Evolutionary conservation across 2,113 vertebrate genomes (phyloP).

Genomic region (Phaethon lepturus): DNA sequence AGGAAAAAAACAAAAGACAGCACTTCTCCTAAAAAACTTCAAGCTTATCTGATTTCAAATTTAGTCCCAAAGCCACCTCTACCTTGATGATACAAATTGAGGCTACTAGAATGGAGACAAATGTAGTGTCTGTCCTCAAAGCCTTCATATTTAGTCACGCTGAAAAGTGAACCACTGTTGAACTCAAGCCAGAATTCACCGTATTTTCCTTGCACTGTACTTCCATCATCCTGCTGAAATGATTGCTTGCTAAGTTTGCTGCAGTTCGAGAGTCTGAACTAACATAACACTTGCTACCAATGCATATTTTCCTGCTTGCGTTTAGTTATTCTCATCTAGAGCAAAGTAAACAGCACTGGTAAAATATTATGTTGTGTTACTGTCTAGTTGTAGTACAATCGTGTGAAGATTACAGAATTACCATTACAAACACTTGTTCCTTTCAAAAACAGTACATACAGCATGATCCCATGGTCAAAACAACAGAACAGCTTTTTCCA

Average conservation of each 20-base stretch:
- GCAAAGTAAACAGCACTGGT: neutral
- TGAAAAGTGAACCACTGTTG: slow-evolving; percentile 87
- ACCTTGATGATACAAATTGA: slow-evolving; percentile 96
- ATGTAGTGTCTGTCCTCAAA: slow-evolving; percentile 94
- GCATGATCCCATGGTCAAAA: neutral
- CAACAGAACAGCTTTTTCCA: neutral
- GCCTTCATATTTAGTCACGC: slow-evolving; percentile 91
- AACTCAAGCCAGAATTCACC: slow-evolving; percentile 97
- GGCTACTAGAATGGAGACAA: slow-evolving; percentile 89
- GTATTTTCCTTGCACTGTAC: slow-evolving; percentile 83
- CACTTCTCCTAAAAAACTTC: neutral
- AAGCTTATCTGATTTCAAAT: neutral
- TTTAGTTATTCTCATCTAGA: neutral
- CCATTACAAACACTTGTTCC: neutral
- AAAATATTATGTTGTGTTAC: neutral
- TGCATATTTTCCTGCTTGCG: neutral
- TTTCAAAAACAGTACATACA: neutral
- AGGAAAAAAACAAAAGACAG: neutral
- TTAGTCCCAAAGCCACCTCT: neutral
- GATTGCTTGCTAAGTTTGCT: neutral
- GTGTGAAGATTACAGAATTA: neutral
- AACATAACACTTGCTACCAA: neutral
- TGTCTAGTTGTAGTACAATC: neutral
- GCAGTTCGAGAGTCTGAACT: neutral
- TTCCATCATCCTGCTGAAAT: slow-evolving; percentile 83